These are phyloP conservation scores for Cepphus grylle DNA, from an alignment of 2,113 vertebrate species.

Conservation along the genomic window DNA sequence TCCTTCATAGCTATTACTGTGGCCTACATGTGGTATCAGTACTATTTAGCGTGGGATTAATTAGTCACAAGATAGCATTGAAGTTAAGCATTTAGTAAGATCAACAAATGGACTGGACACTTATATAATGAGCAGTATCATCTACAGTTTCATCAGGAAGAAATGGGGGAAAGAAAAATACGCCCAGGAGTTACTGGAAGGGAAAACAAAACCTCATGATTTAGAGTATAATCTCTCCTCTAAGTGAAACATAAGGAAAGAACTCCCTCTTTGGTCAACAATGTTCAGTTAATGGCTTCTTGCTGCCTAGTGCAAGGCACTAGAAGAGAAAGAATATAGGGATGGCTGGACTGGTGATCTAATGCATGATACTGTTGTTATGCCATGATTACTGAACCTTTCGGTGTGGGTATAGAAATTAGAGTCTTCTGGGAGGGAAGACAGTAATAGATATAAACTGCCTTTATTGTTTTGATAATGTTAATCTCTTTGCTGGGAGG, in stretches of 20 bases:
- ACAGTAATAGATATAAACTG: neutral
- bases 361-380: neutral
- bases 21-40: neutral
- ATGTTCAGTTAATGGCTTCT: neutral
- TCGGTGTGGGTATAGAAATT: neutral
- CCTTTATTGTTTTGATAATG: neutral
- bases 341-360: neutral
- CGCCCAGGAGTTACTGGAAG: neutral
- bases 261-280: neutral
- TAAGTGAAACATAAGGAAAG: neutral
- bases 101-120: neutral
- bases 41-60: neutral
- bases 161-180: neutral
- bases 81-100: neutral
- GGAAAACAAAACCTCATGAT: neutral
- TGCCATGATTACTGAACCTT: neutral
- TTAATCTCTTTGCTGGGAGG: neutral
- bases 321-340: neutral
- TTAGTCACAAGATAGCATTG: neutral
- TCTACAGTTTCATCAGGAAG: constrained; percentile 33
- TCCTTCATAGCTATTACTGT: neutral
- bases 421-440: neutral
- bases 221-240: neutral
- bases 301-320: neutral
- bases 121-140: neutral